Base-by-base conservation (phyloP, 2,888 invertebrate species). In the Caenorhabditis sp. region DNA sequence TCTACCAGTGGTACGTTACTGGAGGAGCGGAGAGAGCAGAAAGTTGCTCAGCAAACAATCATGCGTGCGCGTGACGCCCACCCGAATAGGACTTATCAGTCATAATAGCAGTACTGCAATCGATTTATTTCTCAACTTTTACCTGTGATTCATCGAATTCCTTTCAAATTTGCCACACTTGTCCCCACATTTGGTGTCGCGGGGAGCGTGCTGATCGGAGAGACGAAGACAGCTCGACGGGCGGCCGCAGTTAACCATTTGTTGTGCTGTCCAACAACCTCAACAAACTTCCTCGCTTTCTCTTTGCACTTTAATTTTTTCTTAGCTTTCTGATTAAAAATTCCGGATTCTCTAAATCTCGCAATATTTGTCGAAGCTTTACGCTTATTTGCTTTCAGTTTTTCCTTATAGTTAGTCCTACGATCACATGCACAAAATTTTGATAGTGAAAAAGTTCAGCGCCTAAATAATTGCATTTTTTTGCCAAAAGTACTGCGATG, bases 151-250 rank as follows among this genome's bases (percentile, higher is more conserved):
- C 58, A 58, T 35, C 58, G 43, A 11, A 22, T 30, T 45, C 52
- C 39, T 63, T 63, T 63, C 52, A 53, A 63, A 32, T 63, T 63
- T 53, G 63, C 63, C 63, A 63, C 17, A 41, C 2, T 56, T 27
- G 27, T 20, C 17, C 2, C 61, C 61, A 48, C 53, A 53, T 53
- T 63, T 52, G 63, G 63, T 50, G 45, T 52, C 41, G 26, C 50
- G 62, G n/a, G 45, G 43, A 53, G 35, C 20, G 9, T 26, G 24
- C 13, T 53, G 63, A 63, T 63, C 52, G 53, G 41, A 45, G 53
- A 45, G 63, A 37, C 41, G 32, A 32, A 53, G 63, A 45, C 45
- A 11, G 39, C 53, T 63, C 53, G 53, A 53, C 63, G 45, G 63
- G 53, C 63, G 63, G 53, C 41, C 63, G 63, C 53, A 22, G 30